These are phyloP conservation scores for Sebastes jordani DNA, from an alignment of 2,797 vertebrate genomes.

Conservation along the genomic window DNA sequence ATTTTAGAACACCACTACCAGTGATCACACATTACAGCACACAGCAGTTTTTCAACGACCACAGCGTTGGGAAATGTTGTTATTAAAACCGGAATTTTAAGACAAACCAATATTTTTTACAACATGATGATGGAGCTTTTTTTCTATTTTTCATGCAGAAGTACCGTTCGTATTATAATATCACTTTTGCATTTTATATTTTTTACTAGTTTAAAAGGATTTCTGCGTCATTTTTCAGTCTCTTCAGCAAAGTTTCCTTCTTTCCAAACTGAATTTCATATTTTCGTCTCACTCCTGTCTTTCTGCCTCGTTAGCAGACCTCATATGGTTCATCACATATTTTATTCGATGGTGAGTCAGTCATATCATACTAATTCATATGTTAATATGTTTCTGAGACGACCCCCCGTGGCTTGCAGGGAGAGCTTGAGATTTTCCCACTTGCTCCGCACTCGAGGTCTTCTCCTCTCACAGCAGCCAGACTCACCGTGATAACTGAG, in stretches of 20 bases:
- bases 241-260: background rate
- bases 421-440: constrained; percentile 33
- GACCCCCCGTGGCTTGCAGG: constrained; percentile 14
- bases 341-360: constrained; percentile 34
- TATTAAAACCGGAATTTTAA: background rate
- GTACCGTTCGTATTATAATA: background rate
- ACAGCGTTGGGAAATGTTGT: background rate
- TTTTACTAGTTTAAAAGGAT: background rate
- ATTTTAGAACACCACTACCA: no score
- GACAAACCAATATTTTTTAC: background rate
- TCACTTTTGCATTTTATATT: background rate
- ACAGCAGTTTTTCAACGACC: no score
- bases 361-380: constrained; percentile 55
- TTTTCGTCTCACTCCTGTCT: background rate
- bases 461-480: constrained; percentile 17
- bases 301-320: constrained; percentile 27
- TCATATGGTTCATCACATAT: constrained; percentile 38
- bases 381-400: constrained; percentile 63
- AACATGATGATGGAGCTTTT: background rate
- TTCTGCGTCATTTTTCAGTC: background rate
- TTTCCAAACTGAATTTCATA: background rate
- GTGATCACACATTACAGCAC: no score
- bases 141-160: background rate
- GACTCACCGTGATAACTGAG: constrained; percentile 31
- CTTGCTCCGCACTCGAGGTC: constrained; percentile 1